phyloP scores from a whole-genome alignment of 1,140 invertebrate species.

The Temnothorax curvispinosus region DNA sequence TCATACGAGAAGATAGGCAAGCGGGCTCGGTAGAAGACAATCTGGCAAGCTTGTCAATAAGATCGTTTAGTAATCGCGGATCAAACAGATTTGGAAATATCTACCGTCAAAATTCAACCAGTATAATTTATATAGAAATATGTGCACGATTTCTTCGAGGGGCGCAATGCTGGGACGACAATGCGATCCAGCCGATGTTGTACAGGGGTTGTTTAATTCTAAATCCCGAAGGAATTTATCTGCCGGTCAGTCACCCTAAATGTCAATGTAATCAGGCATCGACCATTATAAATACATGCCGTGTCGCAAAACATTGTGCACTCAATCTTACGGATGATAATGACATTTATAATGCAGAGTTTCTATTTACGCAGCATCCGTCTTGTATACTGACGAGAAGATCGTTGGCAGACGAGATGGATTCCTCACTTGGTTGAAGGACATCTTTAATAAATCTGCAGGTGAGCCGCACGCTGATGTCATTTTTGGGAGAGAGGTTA shows the following conservation, averaged over 20 bases:
- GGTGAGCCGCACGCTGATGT: not conserved
- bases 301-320: not conserved
- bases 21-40: conserved; percentile 52
- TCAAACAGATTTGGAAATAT: not conserved
- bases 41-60: conserved; percentile 54
- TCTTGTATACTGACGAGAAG: conserved; percentile 12
- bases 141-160: not conserved
- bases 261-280: not conserved
- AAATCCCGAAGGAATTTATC: conserved; percentile 57
- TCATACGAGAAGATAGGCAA: conserved; percentile 31
- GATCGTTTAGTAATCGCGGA: conserved; percentile 6
- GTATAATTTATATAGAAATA: conserved; percentile 20
- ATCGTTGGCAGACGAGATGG: not conserved
- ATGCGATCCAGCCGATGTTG: not conserved
- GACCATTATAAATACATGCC: not conserved
- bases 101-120: conserved; percentile 59
- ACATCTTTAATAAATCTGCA: conserved; percentile 43
- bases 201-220: conserved; percentile 23
- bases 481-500: conserved; percentile 12
- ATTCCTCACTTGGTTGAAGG: conserved; percentile 60
- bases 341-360: conserved; percentile 5
- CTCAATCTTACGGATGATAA: not conserved
- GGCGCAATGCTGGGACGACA: conserved; percentile 58
- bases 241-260: conserved; percentile 50
- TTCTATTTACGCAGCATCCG: conserved; percentile 38